These are phyloP conservation scores for Gephyroberyx darwinii DNA, from an alignment of 2,797 vertebrate species.

Conservation along the genomic window DNA sequence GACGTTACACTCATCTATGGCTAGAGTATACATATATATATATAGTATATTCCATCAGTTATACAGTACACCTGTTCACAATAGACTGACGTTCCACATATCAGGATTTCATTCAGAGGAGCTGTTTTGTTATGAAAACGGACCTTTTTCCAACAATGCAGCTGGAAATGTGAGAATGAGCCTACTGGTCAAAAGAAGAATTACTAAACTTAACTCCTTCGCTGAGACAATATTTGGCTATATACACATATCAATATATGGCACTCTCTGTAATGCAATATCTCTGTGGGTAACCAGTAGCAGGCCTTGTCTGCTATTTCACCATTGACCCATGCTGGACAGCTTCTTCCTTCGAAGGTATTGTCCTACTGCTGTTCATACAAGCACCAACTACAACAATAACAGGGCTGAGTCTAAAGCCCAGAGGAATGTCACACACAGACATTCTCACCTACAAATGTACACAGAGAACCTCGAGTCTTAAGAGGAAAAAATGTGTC, in stretches of 20 bases:
- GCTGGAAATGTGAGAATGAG: slow-evolving; percentile 14
- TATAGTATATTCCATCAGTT: neutral
- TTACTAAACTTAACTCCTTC: neutral
- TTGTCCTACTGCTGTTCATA: slow-evolving; percentile 39
- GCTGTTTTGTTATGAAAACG: neutral
- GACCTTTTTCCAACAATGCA: neutral
- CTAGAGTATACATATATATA: neutral
- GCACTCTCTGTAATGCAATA: slow-evolving; percentile 59
- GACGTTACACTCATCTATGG: neutral
- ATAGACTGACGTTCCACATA: neutral
- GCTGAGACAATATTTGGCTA: slow-evolving; percentile 13
- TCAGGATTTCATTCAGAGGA: slow-evolving; percentile 1
- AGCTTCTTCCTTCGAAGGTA: slow-evolving; percentile 39
- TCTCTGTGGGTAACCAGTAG: slow-evolving; percentile 49
- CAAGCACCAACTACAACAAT: slow-evolving; percentile 32
- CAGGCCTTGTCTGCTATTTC: slow-evolving; percentile 43
- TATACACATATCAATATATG: slow-evolving; percentile 44
- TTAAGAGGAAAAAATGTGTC: slow-evolving; percentile 49
- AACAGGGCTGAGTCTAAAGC: slow-evolving; percentile 5
- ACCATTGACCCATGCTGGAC: slow-evolving; percentile 45
- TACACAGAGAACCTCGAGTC: slow-evolving; percentile 11
- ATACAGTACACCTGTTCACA: neutral
- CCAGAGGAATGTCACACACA: slow-evolving; percentile 52
- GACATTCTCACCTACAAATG: slow-evolving; percentile 3
- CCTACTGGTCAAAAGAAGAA: neutral